Evolutionary conservation across 2,888 invertebrate species (phyloP).

Genomic region (Diaprepes abbreviatus): DNA sequence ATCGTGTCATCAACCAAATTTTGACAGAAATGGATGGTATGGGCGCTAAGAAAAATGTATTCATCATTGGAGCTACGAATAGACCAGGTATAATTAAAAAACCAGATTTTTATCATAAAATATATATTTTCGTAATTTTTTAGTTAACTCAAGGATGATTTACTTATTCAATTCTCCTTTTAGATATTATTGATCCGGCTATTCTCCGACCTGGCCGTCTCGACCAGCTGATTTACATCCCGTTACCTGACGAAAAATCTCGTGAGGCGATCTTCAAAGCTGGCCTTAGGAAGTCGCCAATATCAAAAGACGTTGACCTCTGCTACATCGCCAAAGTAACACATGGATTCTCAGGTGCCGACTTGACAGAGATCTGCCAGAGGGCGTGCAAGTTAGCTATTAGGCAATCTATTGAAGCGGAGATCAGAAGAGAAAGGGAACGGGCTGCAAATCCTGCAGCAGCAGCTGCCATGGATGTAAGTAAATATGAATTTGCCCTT

Average conservation of each 20-base stretch:
- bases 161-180: constrained; percentile 39
- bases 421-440: constrained; percentile 91
- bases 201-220: constrained; percentile 98
- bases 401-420: constrained; percentile 96
- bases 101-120: neutral
- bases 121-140: too few relatives aligned
- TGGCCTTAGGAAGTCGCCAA: constrained; percentile 95
- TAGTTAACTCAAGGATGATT: too few relatives aligned
- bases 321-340: constrained; percentile 90
- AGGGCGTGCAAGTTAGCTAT: constrained; percentile 99
- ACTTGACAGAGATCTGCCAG: constrained; percentile 99
- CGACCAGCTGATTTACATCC: constrained; percentile 99
- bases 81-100: constrained; percentile 71
- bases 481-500: too few relatives aligned
- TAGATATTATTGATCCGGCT: constrained; percentile 99
- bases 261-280: constrained; percentile 96
- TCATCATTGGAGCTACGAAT: constrained; percentile 98
- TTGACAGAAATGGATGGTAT: constrained; percentile 99
- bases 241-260: constrained; percentile 98
- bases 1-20: constrained; percentile 99
- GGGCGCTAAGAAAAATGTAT: constrained; percentile 99
- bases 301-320: constrained; percentile 95
- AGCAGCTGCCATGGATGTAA: constrained; percentile 84
- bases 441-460: constrained; percentile 82
- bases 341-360: constrained; percentile 98